These are phyloP conservation scores for Plebejus melissa DNA, from an alignment of 2,888 invertebrate species.

Conservation along the genomic window DNA sequence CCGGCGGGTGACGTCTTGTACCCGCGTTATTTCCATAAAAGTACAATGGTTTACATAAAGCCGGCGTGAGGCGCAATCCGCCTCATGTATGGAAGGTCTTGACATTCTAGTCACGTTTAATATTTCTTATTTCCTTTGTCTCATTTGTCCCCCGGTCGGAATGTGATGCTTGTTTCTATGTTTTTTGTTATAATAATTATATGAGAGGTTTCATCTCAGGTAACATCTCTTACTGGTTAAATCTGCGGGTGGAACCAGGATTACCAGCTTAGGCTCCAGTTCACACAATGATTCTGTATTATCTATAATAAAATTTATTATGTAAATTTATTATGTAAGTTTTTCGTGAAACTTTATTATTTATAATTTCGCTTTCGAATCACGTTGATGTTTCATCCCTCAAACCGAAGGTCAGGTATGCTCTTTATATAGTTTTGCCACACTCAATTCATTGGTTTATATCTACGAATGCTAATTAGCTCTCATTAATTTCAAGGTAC, in stretches of 20 bases:
- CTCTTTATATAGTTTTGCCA: background rate
- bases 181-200: constrained; percentile 52
- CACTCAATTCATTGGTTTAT: background rate
- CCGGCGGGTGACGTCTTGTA: constrained; percentile 42
- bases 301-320: too few relatives aligned
- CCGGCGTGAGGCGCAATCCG: constrained; percentile 52
- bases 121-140: constrained; percentile 76
- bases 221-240: too few relatives aligned
- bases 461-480: too few relatives aligned
- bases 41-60: constrained; percentile 56
- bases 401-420: background rate
- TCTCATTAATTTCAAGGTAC: too few relatives aligned
- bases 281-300: too few relatives aligned
- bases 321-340: too few relatives aligned
- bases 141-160: constrained; percentile 70
- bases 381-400: background rate
- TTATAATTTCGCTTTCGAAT: constrained; percentile 10
- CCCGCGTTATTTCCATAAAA: constrained; percentile 57
- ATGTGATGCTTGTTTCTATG: constrained; percentile 61
- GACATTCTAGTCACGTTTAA: constrained; percentile 73
- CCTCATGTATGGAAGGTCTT: constrained; percentile 61
- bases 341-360: constrained; percentile 30
- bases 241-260: too few relatives aligned
- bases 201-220: constrained; percentile 30
- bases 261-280: too few relatives aligned